A percentile compares a stretch with the other conserved stretches of the same genome.
These are phyloP conservation scores for Thalassophryne amazonica DNA, from an alignment of 2,797 vertebrate genomes.

Conservation along the genomic window DNA sequence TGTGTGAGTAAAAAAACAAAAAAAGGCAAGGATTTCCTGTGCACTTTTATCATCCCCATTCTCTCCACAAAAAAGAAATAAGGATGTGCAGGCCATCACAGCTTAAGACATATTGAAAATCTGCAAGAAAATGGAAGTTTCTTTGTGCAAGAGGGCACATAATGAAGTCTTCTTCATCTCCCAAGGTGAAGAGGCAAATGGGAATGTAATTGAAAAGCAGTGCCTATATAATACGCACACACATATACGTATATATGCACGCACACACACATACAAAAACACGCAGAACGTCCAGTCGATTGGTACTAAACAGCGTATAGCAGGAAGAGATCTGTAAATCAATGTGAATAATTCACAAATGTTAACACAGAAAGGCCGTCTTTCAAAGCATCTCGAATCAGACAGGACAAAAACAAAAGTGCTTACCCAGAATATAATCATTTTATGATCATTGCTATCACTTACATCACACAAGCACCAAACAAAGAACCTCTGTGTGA, in stretches of 20 bases:
- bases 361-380: not conserved
- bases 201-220: conserved; percentile 56
- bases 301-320: conserved; percentile 3
- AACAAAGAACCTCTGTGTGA: no score
- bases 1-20: conserved; percentile 69
- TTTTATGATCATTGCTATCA: no score
- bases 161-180: conserved; percentile 48
- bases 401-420: no score
- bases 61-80: conserved; percentile 61
- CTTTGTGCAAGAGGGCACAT: conserved; percentile 53
- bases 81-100: conserved; percentile 49
- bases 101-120: conserved; percentile 64
- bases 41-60: conserved; percentile 69
- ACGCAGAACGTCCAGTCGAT: conserved; percentile 15
- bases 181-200: conserved; percentile 53
- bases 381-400: no score
- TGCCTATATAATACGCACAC: not conserved
- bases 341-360: conserved; percentile 11
- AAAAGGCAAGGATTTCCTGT: conserved; percentile 62
- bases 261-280: conserved; percentile 19
- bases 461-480: no score
- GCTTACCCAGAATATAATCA: no score
- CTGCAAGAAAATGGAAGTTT: conserved; percentile 57
- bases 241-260: conserved; percentile 24
- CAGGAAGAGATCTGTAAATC: not conserved